Conservation (phyloP, 1,140 invertebrate species). For the Halictus rubicundus region DNA sequence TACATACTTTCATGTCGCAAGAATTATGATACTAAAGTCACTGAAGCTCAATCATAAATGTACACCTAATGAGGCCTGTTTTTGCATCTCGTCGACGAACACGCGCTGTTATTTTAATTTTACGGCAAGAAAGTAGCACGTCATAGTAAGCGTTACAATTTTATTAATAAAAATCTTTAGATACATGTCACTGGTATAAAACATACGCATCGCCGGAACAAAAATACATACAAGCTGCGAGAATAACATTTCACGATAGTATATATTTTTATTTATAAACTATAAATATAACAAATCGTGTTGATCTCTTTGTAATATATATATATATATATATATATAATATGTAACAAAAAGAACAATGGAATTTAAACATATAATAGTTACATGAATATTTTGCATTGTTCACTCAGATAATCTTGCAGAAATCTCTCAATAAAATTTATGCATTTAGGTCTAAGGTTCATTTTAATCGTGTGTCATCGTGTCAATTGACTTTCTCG, state of each 20-base stretch:
- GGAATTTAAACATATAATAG: constrained; percentile 39
- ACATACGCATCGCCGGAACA: constrained; percentile 69
- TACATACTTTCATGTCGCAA: too few species aligned
- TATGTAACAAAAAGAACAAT: constrained; percentile 55
- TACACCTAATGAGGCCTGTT: too few species aligned
- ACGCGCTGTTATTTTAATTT: neutral
- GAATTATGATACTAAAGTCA: too few species aligned
- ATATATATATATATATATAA: constrained; percentile 33
- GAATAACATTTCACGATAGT: constrained; percentile 55
- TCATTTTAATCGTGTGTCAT: neutral
- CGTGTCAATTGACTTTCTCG: constrained; percentile 29
- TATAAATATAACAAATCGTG: constrained; percentile 66
- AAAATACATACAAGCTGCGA: constrained; percentile 68
- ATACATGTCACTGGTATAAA: constrained; percentile 73
- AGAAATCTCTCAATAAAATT: constrained; percentile 15
- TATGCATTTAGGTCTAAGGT: constrained; percentile 42
- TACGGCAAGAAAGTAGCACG: neutral
- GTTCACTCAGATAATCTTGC: constrained; percentile 2
- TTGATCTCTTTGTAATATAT: constrained; percentile 42
- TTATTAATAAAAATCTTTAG: constrained; percentile 70
- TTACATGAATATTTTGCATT: constrained; percentile 39
- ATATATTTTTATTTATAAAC: constrained; percentile 56
- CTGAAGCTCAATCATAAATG: too few species aligned
- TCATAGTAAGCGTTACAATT: constrained; percentile 49
- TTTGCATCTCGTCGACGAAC: too few species aligned